Conservation (phyloP, 2,113 vertebrate genomes). For the Butorides virescens region DNA sequence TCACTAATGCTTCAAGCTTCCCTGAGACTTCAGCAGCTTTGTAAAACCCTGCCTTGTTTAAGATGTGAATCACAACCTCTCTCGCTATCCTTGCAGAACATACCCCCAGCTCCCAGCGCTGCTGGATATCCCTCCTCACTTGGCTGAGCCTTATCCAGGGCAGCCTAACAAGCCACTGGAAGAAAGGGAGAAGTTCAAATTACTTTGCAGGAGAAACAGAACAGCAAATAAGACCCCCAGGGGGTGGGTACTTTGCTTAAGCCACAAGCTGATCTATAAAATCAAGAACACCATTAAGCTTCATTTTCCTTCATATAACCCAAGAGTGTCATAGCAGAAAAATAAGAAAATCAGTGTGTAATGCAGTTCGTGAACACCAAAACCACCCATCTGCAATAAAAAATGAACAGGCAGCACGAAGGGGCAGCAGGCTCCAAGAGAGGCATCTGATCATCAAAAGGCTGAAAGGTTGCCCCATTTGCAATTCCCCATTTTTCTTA, state of each 20-base stretch:
- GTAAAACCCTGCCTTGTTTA: conserved; percentile 9
- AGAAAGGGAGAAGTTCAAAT: not conserved
- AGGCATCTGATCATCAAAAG: not conserved
- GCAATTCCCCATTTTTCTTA: not conserved
- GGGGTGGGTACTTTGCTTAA: not conserved
- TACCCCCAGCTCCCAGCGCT: not conserved
- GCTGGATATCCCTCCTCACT: not conserved
- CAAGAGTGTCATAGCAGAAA: not conserved
- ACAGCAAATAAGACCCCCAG: not conserved
- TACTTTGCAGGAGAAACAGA: not conserved
- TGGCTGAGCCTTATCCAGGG: not conserved
- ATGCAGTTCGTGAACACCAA: not conserved
- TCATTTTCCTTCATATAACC: not conserved
- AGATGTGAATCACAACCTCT: conserved; percentile 23
- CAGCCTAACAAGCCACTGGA: not conserved
- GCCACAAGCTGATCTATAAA: not conserved
- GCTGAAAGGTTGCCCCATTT: not conserved
- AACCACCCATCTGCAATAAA: not conserved
- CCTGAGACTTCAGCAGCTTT: not conserved
- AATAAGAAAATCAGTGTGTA: not conserved
- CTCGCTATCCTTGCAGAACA: not conserved
- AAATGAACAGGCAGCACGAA: not conserved
- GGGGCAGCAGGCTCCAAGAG: not conserved
- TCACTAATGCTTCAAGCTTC: not conserved
- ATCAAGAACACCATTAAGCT: not conserved